phyloP scores from a whole-genome alignment of 2,113 vertebrate genomes.

The Ptilonorhynchus violaceus region DNA sequence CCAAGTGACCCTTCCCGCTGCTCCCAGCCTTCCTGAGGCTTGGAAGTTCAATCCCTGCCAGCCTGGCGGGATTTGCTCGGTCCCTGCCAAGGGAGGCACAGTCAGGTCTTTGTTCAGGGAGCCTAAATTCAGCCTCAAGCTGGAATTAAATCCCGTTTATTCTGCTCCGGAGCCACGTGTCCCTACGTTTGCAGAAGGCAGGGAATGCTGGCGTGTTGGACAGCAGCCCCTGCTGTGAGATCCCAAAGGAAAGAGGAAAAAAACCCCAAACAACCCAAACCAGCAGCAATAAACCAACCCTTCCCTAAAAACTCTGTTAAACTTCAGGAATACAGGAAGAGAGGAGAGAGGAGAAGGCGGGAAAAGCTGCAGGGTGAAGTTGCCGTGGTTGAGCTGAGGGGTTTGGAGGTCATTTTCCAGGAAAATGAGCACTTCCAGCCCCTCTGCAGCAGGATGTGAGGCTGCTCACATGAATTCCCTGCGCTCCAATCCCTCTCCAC shows the following conservation, averaged over 20 bases:
- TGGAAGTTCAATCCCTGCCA: conserved; percentile 45
- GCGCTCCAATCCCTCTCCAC: accelerated
- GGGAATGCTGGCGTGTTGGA: background rate
- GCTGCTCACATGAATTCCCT: background rate
- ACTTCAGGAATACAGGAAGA: background rate
- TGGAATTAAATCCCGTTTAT: conserved; percentile 55
- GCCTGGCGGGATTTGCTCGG: conserved; percentile 39
- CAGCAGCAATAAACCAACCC: background rate
- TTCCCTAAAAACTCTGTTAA: background rate
- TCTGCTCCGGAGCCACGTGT: background rate
- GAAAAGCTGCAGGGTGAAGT: background rate
- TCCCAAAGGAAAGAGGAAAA: background rate
- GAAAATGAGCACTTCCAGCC: background rate
- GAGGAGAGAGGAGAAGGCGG: background rate
- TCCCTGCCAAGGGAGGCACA: conserved; percentile 56
- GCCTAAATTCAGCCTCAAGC: conserved; percentile 50
- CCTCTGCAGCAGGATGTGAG: accelerated
- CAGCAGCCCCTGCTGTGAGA: background rate
- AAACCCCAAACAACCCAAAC: background rate
- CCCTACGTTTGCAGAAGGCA: background rate
- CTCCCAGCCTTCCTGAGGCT: background rate
- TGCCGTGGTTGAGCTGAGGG: background rate
- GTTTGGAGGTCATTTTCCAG: background rate
- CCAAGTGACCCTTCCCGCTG: background rate
- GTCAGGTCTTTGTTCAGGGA: conserved; percentile 64